Evolutionary conservation across 2,797 vertebrate species (phyloP), one percentile per base, ranked within the genome.

Genomic region (Lophius americanus): DNA sequence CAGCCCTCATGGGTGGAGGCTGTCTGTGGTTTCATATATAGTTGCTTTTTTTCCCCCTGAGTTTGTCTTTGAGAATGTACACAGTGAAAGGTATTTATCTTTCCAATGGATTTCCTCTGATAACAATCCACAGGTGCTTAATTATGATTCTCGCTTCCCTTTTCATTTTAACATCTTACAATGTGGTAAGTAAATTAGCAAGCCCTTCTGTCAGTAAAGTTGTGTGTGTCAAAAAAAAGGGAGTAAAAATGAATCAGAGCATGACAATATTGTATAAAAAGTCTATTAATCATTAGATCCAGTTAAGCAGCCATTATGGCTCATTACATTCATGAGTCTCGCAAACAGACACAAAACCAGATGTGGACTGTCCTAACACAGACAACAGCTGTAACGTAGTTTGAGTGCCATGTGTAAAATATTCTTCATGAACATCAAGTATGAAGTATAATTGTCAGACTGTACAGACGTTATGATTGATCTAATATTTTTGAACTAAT

Each of bases 191-290:
- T 23, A 23, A 23, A 23, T 23, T 23, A 23, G 23, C 23, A 23
- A 85, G 66, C 66, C 60, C 83, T 75, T 82, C 54, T 72, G 51
- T 70, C 56, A 46, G 70, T 74, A 64, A 79, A 79, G 59, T 78
- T 73, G 69, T 76, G 72, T 66, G 75, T 23, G 33, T 52, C 42
- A 76, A 81, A 88, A 91, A 86, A 91, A 72, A 76, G 84, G 64
- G 78, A 85, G 78, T 62, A 80, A 81, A 87, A 79, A 82, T 70
- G 84, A 82, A 85, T 60, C 79, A 47, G 80, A 90, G 89, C 85
- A 78, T 87, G 83, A 90, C 86, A 85, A 77, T 88, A 87, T 23
- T 23, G 23, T 23, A 23, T 86, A 92, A 92, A 89, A 84, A 91
- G 83, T 87, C 79, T 83, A 81, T 79, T 92, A 90, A 92, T 92